phyloP scores from a whole-genome alignment of 1,140 invertebrate genomes.

The Diorhabda elongata region DNA sequence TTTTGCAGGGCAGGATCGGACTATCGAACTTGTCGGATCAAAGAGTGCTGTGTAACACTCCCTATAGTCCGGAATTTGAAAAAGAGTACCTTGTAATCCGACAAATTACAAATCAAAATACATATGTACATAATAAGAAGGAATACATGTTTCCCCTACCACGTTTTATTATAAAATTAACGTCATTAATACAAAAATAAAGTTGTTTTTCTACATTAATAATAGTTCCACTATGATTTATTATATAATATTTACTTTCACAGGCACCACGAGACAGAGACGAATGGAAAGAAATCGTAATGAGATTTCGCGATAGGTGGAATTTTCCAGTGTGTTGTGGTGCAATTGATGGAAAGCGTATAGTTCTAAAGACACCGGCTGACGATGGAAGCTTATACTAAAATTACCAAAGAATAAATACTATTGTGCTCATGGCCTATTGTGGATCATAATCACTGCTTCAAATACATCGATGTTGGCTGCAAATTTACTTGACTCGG shows the following conservation, averaged over 20 bases:
- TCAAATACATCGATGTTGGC: constrained; percentile 39
- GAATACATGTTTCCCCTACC: not conserved
- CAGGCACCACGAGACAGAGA: not conserved
- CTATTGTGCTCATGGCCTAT: constrained; percentile 37
- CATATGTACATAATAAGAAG: not conserved
- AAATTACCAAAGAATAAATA: constrained; percentile 24
- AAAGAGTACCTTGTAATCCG: constrained; percentile 17
- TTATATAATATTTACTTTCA: not conserved
- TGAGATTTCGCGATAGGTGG: no score
- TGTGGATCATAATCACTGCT: constrained; percentile 41
- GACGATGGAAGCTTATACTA: constrained; percentile 19
- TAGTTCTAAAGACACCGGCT: not conserved
- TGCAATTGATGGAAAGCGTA: no score
- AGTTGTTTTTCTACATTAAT: not conserved
- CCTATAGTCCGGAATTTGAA: constrained; percentile 15
- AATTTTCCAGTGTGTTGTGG: no score
- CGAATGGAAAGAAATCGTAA: no score
- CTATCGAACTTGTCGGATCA: constrained; percentile 18
- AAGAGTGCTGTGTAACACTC: constrained; percentile 15
- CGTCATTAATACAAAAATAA: no score
- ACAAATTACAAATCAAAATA: not conserved
- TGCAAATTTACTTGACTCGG: not conserved
- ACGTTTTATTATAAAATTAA: no score
- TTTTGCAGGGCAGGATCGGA: constrained; percentile 20
- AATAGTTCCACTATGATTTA: not conserved